Conservation (phyloP, 2,888 invertebrate species). For the Scaptomyza parva region DNA sequence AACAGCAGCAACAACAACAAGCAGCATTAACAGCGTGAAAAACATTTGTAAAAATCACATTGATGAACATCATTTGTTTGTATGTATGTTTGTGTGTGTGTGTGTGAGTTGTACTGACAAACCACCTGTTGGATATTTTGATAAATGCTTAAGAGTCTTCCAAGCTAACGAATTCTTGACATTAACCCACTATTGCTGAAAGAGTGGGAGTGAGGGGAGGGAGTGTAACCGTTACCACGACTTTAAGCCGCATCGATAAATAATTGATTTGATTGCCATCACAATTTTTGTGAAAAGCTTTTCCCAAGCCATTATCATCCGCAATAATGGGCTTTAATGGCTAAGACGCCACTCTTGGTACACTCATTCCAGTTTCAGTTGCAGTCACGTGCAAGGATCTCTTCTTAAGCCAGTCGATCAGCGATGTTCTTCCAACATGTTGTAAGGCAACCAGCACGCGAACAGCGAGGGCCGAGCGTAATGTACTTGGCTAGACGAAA, state of each 20-base stretch:
- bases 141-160: slow-evolving; percentile 37
- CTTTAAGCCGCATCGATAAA: slow-evolving; percentile 63
- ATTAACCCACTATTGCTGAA: slow-evolving; percentile 40
- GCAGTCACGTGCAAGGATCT: slow-evolving; percentile 51
- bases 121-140: slow-evolving; percentile 45
- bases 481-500: neutral
- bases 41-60: slow-evolving; percentile 64
- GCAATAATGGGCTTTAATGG: slow-evolving; percentile 53
- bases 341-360: slow-evolving; percentile 19
- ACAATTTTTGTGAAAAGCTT: slow-evolving; percentile 65
- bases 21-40: slow-evolving; percentile 17
- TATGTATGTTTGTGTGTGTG: slow-evolving; percentile 3
- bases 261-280: slow-evolving; percentile 77
- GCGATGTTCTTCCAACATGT: slow-evolving; percentile 50
- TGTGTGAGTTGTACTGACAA: slow-evolving; percentile 44
- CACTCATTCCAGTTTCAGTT: slow-evolving; percentile 15
- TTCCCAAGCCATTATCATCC: slow-evolving; percentile 54
- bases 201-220: neutral
- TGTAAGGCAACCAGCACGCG: slow-evolving; percentile 24
- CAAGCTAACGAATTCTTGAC: slow-evolving; percentile 46
- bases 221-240: slow-evolving; percentile 64
- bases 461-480: slow-evolving; percentile 20
- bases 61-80: slow-evolving; percentile 58
- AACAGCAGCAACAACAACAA: slow-evolving; percentile 16
- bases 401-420: slow-evolving; percentile 17